These are phyloP conservation scores for Drosophila mettleri DNA, from an alignment of 2,888 invertebrate species.

Conservation along the genomic window DNA sequence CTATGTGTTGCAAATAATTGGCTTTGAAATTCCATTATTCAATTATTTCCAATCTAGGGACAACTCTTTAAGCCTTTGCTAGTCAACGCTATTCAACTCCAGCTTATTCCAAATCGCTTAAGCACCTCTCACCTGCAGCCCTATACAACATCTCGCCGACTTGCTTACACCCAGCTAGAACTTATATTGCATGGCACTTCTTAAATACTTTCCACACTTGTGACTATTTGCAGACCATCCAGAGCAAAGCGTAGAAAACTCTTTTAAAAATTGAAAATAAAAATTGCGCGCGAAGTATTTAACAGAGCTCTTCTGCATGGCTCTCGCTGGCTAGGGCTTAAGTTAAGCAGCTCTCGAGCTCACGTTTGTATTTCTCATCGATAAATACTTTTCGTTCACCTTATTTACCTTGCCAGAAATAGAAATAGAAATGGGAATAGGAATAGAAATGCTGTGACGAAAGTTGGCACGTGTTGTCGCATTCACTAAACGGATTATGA, in stretches of 20 bases:
- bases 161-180: not conserved
- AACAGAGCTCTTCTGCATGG: not conserved
- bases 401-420: constrained; percentile 44
- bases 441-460: constrained; percentile 19
- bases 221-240: not conserved
- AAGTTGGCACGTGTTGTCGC: constrained; percentile 68
- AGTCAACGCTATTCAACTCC: not conserved
- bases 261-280: not conserved
- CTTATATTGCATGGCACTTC: not conserved
- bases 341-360: constrained; percentile 26
- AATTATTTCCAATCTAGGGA: too few species aligned
- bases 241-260: not conserved
- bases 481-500: constrained; percentile 66
- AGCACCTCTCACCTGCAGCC: too few species aligned
- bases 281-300: not conserved
- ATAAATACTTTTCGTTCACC: constrained; percentile 46
- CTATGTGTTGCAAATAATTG: too few species aligned
- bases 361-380: constrained; percentile 32
- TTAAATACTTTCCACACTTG: not conserved
- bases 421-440: constrained; percentile 10
- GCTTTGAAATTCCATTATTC: too few species aligned
- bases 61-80: not conserved
- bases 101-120: not conserved
- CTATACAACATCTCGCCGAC: not conserved
- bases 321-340: not conserved